Evolutionary conservation across 2,113 vertebrate species (phyloP), one percentile per base, ranked within the genome.

Genomic region (Phoxinus phoxinus): DNA sequence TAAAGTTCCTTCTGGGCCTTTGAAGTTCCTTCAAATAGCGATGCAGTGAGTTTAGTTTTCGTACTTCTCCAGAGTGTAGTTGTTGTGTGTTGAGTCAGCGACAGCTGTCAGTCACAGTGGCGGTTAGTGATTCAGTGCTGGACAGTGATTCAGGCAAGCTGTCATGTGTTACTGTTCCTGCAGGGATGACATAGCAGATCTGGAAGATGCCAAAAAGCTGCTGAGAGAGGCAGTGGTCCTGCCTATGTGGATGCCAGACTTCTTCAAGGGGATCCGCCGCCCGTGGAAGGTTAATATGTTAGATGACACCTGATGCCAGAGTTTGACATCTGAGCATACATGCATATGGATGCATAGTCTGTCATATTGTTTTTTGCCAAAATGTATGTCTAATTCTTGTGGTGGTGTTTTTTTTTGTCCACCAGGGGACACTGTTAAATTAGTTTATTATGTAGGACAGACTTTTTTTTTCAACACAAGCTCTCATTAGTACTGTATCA

Each of bases 231-330:
- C 98, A 11, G 97, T 99, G 90, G 98, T 99, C 71, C 91, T 99
- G 90, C 98, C 98, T 0, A 99, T 99, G 98, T 99, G 97, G 98
- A 99, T 99, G 98, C 98, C 98, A 6, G 98, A 99, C 89, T 99
- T 98, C 93, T 99, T 99, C 93, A 99, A 98, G 90, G 96, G 98
- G 86, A 99, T 99, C 88, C 96, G 98, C 86, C 96, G 98, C 79
- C 98, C 98, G 0, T 99, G 98, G 98, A 99, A 99, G 95, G 98
- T 99, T 46, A 65, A 74, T 85, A 74, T 82, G 46, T 71, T 53
- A 48, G 44, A 69, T 67, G 61, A 56, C 41, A 67, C 17, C 25
- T 51, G 3, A 81, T 32, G 44, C 46, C 53, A 25, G 21, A 85
- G 74, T 63, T 78, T 85, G 13, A 58, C 51, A 81, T 74, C n/a